A percentile compares a stretch with the other conserved stretches of the same genome.
Conservation (phyloP, 2,888 invertebrate species). For the Dolomedes plantarius region DNA sequence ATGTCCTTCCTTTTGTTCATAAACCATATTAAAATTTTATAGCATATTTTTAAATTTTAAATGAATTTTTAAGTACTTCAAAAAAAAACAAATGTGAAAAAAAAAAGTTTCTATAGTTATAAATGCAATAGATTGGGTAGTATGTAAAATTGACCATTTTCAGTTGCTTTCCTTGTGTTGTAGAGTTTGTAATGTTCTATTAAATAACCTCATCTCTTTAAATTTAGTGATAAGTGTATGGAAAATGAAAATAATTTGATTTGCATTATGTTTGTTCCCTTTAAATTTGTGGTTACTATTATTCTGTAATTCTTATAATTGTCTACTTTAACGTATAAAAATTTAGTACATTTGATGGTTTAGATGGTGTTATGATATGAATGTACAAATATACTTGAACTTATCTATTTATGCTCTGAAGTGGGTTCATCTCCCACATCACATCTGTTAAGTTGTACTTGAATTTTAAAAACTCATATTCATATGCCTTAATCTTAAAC, state of each 20-base stretch:
- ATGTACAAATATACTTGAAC: conserved; percentile 16
- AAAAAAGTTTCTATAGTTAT: too few species aligned
- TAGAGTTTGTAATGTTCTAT: too few species aligned
- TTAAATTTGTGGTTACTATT: neutral
- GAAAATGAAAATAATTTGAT: too few species aligned
- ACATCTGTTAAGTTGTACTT: neutral
- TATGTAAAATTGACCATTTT: too few species aligned
- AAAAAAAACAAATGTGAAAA: neutral
- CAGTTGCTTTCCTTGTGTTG: too few species aligned
- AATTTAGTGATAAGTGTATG: too few species aligned
- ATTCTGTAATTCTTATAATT: neutral
- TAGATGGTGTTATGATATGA: neutral
- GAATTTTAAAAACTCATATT: conserved; percentile 18
- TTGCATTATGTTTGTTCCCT: too few species aligned
- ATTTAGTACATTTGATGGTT: neutral
- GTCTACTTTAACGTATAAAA: neutral
- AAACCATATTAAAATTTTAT: neutral
- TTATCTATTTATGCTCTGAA: neutral
- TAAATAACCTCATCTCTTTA: too few species aligned
- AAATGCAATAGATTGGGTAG: too few species aligned
- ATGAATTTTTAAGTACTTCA: neutral
- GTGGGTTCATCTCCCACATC: neutral
- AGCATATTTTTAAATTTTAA: neutral
- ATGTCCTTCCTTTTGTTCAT: neutral
- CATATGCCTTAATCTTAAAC: conserved; percentile 59